These are phyloP conservation scores for Spatulosminthurus flaviceps DNA, from an alignment of 2,888 invertebrate species.

Conservation along the genomic window DNA sequence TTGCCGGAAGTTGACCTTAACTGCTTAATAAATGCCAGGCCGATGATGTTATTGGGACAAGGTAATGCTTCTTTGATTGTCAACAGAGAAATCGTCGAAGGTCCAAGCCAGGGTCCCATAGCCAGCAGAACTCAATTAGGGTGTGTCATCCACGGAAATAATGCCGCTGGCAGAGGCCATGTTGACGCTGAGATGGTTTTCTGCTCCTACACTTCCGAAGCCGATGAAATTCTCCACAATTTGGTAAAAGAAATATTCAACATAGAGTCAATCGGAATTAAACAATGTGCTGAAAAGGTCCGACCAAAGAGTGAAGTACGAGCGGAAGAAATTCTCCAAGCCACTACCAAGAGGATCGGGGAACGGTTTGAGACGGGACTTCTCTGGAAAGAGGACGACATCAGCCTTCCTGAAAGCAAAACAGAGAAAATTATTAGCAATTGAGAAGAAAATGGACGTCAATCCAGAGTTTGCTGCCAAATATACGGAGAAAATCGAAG, in stretches of 20 bases:
- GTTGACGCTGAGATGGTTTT: too few relatives aligned
- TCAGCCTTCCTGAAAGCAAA: slow-evolving; percentile 22
- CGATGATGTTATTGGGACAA: not conserved
- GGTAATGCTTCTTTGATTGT: slow-evolving; percentile 22
- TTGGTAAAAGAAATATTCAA: not conserved
- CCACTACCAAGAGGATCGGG: slow-evolving; percentile 24
- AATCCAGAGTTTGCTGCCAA: slow-evolving; percentile 3
- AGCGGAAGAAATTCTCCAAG: slow-evolving; percentile 7
- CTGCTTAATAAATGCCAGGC: not conserved
- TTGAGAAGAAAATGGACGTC: slow-evolving; percentile 36
- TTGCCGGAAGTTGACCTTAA: too few relatives aligned
- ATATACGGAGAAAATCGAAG: slow-evolving; percentile 30
- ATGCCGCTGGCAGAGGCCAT: too few relatives aligned
- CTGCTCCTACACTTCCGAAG: not conserved
- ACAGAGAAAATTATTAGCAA: not conserved
- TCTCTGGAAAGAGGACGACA: slow-evolving; percentile 19
- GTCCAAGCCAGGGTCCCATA: not conserved
- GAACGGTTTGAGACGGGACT: slow-evolving; percentile 41
- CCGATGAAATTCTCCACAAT: not conserved
- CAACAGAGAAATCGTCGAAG: not conserved
- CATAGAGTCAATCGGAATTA: too few relatives aligned
- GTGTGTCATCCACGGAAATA: slow-evolving; percentile 7
- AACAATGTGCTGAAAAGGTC: too few relatives aligned
- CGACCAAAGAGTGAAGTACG: not conserved
- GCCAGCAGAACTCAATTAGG: not conserved